Conservation (phyloP, 2,888 invertebrate genomes). For the Terebella lapidaria region DNA sequence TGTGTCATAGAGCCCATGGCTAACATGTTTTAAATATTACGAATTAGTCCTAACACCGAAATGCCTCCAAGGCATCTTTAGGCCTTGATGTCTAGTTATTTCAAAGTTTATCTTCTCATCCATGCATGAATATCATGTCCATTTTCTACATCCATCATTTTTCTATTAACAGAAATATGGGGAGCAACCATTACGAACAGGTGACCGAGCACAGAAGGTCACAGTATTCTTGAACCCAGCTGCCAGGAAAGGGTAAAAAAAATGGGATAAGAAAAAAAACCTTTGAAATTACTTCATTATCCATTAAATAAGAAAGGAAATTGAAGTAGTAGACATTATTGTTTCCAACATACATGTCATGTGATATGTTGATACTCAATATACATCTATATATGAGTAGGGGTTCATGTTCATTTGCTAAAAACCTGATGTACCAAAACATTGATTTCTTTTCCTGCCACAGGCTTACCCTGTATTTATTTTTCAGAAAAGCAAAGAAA, state of each 20-base stretch:
- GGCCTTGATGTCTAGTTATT: background rate
- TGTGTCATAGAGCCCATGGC: too few species aligned
- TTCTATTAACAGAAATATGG: conserved; percentile 1
- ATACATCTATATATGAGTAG: background rate
- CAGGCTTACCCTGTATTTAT: background rate
- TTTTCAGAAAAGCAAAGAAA: conserved; percentile 59
- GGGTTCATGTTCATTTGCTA: background rate
- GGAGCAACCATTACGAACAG: background rate
- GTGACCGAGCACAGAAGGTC: background rate
- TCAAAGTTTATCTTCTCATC: background rate
- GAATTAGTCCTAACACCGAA: too few species aligned
- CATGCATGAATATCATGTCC: background rate
- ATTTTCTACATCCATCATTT: background rate
- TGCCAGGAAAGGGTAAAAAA: background rate
- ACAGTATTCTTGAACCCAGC: background rate
- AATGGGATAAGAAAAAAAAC: background rate
- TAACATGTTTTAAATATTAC: too few species aligned
- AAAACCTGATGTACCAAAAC: too few species aligned
- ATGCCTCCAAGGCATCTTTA: too few species aligned
- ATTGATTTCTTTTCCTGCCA: too few species aligned
- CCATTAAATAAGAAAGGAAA: background rate
- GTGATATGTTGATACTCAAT: background rate
- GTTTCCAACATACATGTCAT: too few species aligned
- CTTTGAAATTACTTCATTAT: background rate
- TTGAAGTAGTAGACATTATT: background rate